Base-by-base conservation (phyloP, 2,888 invertebrate genomes). In the Sinelater perroti region DNA sequence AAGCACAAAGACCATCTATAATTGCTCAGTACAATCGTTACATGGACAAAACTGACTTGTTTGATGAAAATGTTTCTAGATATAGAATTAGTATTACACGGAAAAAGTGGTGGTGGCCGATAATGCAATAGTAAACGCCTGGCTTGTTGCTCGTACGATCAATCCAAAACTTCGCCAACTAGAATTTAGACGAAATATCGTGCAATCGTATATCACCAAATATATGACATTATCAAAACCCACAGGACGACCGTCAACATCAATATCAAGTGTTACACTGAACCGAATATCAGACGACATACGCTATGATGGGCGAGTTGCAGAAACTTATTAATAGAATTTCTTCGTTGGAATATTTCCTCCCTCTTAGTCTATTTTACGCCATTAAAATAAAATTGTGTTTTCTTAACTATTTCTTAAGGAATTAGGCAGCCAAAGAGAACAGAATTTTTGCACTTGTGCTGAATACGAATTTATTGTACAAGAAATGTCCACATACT, bases 91-190 rank as follows among this genome's bases (percentile, higher is more conserved):
- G 38, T 10, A 52, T 57, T 10, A 21, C 36, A 35, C 3, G 31
- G n/a, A 57, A 53, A 35, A 57, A 51, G 35, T 60, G 36, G 56
- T 51, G 56, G 51, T 60, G 60, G 60, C 13, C 24, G 20, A 7
- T 56, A 14, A 45, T 56, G 35, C 36, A 10, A 55, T 55, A 8
- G 36, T 8, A 26, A 28, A 8, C 26, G 16, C 20, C 6, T 44
- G 21, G 46, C 5, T 33, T 33, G n/a, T n/a, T n/a, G n/a, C n/a
- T n/a, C n/a, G n/a, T n/a, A n/a, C n/a, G n/a, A n/a, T n/a, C n/a
- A n/a, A n/a, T n/a, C n/a, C n/a, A n/a, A n/a, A n/a, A n/a, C n/a
- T n/a, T n/a, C n/a, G n/a, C 11, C 33, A 33, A 11, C 6, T 5
- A n/a, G 10, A 33, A 6, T 24, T 24, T 24, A 7, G 24, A 24